Evolutionary conservation across 2,797 vertebrate genomes (phyloP).

Genomic region (Hapalemur alaotrensis): DNA sequence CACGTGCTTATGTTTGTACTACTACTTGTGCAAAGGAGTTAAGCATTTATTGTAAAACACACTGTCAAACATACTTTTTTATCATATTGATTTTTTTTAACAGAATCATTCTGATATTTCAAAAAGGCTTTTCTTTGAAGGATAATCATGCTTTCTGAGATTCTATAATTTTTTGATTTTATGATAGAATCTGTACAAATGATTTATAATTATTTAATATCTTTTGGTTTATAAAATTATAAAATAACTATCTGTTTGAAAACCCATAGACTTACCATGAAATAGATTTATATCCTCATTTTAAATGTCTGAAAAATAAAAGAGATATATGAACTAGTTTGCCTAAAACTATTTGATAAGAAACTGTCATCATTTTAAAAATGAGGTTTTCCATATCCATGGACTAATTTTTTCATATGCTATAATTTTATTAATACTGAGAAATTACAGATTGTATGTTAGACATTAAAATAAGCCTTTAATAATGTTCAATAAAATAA

Average conservation of each 20-base stretch:
- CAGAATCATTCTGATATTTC: background rate
- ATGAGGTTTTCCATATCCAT: background rate
- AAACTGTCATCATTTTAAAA: background rate
- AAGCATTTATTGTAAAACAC: background rate
- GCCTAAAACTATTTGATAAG: background rate
- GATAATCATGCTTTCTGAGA: background rate
- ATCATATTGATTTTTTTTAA: background rate
- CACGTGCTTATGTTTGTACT: background rate
- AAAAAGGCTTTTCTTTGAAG: background rate
- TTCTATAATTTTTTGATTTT: background rate
- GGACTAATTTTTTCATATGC: background rate
- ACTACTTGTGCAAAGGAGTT: background rate
- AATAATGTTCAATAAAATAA: background rate
- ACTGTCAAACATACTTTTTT: background rate
- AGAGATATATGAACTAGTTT: background rate
- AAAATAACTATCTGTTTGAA: background rate
- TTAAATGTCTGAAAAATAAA: background rate
- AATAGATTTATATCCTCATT: background rate
- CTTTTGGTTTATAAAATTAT: background rate
- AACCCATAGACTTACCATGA: background rate
- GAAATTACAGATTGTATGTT: background rate
- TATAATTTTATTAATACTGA: background rate
- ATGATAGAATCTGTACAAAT: background rate
- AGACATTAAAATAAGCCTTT: background rate
- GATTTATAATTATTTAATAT: conserved; percentile 11